Evolutionary conservation across 2,888 invertebrate species (phyloP), one percentile per base, ranked within the genome.

Genomic region (Willowsia nigromaculata): DNA sequence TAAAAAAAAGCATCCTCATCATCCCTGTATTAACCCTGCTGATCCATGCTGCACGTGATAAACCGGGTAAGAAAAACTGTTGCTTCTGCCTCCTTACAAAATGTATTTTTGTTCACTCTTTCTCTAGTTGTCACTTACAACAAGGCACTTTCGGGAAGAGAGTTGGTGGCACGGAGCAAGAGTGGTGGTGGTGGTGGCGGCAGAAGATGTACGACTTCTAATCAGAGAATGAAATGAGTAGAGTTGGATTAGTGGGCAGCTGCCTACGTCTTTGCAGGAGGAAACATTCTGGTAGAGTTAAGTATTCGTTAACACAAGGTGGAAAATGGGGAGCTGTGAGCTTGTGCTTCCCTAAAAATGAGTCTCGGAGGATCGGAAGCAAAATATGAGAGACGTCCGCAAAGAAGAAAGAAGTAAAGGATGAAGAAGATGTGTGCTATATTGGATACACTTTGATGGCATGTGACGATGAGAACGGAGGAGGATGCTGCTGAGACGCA

Each of bases 121-220:
- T 1, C 15, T 68, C 13, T 4, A 22, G 37, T 37, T 68, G 68
- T 68, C 68, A 37, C 18, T 37, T 40, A 22, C 22, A 18, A 65
- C n/a, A 65, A 59, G 27, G 25, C 88, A 82, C 88, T 81, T 81
- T 71, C n/a, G 80, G 65, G 76, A 76, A 80, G 68, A 53, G 33
- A 81, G 43, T 18, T 43, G 43, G 62, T 40, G 9, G 25, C 22
- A 71, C 15, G 15, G 50, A 9, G 50, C 13, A 15, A 3, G 18
- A 7, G 18, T 59, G 22, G 27, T 59, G 25, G 7, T 59, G 59
- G 59, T 65, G 81, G 81, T 78, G 68, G 30, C 30, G 86, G 68
- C 81, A 83, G 76, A n/a, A 76, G 30, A 76, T 50, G n/a, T 25
- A 27, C 74, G 47, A 50, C 25, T 76, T 43, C 74, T 50, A 76